Percentiles rank a stretch among this genome's conserved stretches.
Evolutionary conservation across 2,888 invertebrate genomes (phyloP).

Genomic region (Candidula unifasciata): DNA sequence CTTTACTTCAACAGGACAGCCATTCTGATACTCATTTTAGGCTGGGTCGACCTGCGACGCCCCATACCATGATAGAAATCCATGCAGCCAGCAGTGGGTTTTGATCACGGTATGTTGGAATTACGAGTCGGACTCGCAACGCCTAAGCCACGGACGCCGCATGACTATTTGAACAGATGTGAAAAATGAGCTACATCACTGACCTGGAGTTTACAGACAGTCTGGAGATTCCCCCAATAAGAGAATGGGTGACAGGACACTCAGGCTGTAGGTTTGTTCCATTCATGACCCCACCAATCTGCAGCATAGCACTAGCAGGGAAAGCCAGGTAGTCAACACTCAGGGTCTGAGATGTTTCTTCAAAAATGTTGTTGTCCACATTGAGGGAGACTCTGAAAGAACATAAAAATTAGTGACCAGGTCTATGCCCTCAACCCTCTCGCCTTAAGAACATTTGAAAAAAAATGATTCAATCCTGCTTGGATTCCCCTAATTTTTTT

Average conservation of each 20-base stretch:
- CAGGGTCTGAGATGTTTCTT: constrained; percentile 38
- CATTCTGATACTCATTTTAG: too few relatives aligned
- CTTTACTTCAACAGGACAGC: too few relatives aligned
- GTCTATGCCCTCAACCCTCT: too few relatives aligned
- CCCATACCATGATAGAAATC: too few relatives aligned
- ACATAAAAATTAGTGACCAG: neutral
- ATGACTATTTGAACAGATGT: too few relatives aligned
- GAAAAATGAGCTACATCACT: neutral
- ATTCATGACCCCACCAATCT: constrained; percentile 30
- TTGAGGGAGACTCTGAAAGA: constrained; percentile 40
- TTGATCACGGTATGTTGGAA: too few relatives aligned
- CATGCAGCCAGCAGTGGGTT: too few relatives aligned
- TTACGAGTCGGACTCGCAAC: too few relatives aligned
- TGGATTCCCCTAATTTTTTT: neutral
- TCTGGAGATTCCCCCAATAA: constrained; percentile 44
- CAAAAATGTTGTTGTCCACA: constrained; percentile 30
- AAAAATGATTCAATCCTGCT: neutral
- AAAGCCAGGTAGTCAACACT: constrained; percentile 35
- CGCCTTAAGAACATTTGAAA: too few relatives aligned
- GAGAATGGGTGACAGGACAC: constrained; percentile 26
- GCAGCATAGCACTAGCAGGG: constrained; percentile 10
- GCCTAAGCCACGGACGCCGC: too few relatives aligned
- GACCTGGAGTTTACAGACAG: constrained; percentile 34
- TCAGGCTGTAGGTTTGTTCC: constrained; percentile 13
- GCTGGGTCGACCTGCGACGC: too few relatives aligned